These are phyloP conservation scores for Chaenodraco wilsoni DNA, from an alignment of 2,797 vertebrate genomes.

Conservation along the genomic window DNA sequence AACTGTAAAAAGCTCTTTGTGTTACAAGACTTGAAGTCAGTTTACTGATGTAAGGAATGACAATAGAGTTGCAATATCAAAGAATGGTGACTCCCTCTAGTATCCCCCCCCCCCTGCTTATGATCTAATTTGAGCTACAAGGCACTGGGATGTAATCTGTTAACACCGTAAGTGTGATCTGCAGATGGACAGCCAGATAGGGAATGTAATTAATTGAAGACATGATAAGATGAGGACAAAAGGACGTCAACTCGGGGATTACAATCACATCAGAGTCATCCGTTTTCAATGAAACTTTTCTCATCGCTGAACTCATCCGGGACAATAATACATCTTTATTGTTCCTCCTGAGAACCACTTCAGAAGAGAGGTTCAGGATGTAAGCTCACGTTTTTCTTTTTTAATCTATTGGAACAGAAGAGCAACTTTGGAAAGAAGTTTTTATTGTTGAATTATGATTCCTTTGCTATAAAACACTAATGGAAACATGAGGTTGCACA, in stretches of 20 bases:
- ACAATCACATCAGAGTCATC: conserved; percentile 44
- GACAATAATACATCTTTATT: conserved; percentile 15
- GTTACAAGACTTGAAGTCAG: not conserved
- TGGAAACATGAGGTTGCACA: not conserved
- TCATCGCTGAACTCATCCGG: conserved; percentile 26
- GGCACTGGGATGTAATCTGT: conserved; percentile 55
- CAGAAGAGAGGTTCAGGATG: not conserved
- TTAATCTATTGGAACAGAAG: conserved; percentile 1
- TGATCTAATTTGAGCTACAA: conserved; percentile 35
- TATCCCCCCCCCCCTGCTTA: conserved; percentile 3
- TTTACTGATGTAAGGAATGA: not conserved
- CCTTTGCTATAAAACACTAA: not conserved
- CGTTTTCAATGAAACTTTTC: conserved; percentile 27
- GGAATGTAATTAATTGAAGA: conserved; percentile 56
- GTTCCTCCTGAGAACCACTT: conserved; percentile 7
- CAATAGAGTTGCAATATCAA: conserved; percentile 11
- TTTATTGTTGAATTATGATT: conserved; percentile 12
- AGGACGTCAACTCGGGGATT: conserved; percentile 33
- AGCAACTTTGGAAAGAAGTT: not conserved
- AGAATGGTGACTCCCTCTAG: not conserved
- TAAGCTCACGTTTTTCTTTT: not conserved
- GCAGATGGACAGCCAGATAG: conserved; percentile 54
- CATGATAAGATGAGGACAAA: conserved; percentile 38
- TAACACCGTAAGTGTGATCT: conserved; percentile 49
- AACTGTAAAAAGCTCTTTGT: not conserved